phyloP scores from a whole-genome alignment of 2,888 invertebrate species.

The Aquatica leii region DNA sequence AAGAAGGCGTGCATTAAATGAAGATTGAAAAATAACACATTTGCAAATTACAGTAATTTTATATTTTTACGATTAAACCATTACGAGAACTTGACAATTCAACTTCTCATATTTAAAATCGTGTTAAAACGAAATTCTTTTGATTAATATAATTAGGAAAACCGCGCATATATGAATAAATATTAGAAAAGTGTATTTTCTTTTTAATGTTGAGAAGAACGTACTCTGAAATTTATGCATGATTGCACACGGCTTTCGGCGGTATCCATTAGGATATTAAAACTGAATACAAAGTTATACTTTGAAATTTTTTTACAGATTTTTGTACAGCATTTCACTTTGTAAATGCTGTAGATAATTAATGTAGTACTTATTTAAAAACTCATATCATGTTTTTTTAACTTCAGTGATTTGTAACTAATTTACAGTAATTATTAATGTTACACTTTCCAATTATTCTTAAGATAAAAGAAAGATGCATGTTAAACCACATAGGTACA shows the following conservation, averaged over 20 bases:
- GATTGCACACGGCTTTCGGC: constrained; percentile 49
- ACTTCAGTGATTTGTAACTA: too few relatives aligned
- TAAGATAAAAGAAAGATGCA: too few relatives aligned
- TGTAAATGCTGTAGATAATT: constrained; percentile 12
- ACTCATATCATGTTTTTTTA: too few relatives aligned
- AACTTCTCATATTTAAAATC: neutral
- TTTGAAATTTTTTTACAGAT: constrained; percentile 16
- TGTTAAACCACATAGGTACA: too few relatives aligned
- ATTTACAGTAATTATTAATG: too few relatives aligned
- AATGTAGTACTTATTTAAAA: too few relatives aligned
- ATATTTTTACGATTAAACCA: neutral
- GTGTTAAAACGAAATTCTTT: too few relatives aligned
- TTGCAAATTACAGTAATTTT: constrained; percentile 10
- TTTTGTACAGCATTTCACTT: constrained; percentile 11
- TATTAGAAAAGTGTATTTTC: constrained; percentile 17
- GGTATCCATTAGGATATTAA: constrained; percentile 46
- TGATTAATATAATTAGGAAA: neutral
- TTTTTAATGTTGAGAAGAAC: constrained; percentile 27
- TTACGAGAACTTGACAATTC: neutral
- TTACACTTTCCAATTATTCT: too few relatives aligned
- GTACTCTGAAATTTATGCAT: constrained; percentile 49
- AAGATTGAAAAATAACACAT: constrained; percentile 11
- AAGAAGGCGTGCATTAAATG: constrained; percentile 6
- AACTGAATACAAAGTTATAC: constrained; percentile 29
- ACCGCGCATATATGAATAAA: constrained; percentile 13